Evolutionary conservation across 2,888 invertebrate species (phyloP).

Genomic region (Drosophila melanosoma): DNA sequence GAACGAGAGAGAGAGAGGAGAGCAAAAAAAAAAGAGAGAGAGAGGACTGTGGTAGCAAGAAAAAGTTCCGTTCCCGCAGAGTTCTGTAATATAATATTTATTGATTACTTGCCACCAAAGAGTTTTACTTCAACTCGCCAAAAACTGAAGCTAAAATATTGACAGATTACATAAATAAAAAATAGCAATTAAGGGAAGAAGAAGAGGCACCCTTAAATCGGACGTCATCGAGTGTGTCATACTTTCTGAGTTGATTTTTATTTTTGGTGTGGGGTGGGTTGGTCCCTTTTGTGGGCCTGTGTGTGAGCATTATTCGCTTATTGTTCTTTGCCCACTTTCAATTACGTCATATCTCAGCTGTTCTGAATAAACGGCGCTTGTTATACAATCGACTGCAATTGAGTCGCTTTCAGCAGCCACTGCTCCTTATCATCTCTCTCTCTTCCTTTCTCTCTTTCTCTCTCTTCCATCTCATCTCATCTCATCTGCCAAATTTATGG

Average conservation of each 20-base stretch:
- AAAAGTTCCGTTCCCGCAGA: constrained; percentile 29
- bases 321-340: constrained; percentile 71
- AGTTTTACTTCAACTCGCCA: constrained; percentile 47
- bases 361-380: constrained; percentile 59
- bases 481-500: background rate
- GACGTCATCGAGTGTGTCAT: constrained; percentile 16
- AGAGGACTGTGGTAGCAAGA: background rate
- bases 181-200: no score
- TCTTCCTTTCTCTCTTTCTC: background rate
- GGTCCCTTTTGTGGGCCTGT: constrained; percentile 1
- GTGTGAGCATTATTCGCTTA: constrained; percentile 32
- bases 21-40: background rate
- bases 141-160: constrained; percentile 39
- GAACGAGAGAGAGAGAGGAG: constrained; percentile 1
- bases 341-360: constrained; percentile 85
- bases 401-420: constrained; percentile 21
- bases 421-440: constrained; percentile 5
- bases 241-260: background rate
- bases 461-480: no score
- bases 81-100: constrained; percentile 69
- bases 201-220: constrained; percentile 3
- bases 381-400: constrained; percentile 68
- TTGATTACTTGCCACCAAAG: constrained; percentile 67
- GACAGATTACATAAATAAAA: constrained; percentile 52
- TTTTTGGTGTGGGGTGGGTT: constrained; percentile 1